Evolutionary conservation across 2,888 invertebrate species (phyloP).

Genomic region (Metopia argyrocephala): DNA sequence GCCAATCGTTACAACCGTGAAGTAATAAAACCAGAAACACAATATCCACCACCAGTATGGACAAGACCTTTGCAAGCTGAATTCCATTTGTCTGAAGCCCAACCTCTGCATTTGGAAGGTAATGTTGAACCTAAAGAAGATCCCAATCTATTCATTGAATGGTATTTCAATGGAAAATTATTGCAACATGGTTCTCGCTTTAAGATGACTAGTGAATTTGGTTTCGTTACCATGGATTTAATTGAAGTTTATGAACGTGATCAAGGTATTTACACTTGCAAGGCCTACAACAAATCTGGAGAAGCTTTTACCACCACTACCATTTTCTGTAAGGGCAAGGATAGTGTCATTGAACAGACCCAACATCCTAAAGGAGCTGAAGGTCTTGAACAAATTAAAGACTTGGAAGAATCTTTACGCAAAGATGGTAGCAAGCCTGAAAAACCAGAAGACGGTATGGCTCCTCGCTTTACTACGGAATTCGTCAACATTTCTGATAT

Average conservation of each 20-base stretch:
- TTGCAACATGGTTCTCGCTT: slow-evolving; percentile 93
- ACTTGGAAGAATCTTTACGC: slow-evolving; percentile 91
- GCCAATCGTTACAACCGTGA: slow-evolving; percentile 85
- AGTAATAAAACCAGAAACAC: slow-evolving; percentile 85
- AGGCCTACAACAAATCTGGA: slow-evolving; percentile 91
- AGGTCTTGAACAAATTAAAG: slow-evolving; percentile 93
- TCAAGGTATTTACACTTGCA: slow-evolving; percentile 95
- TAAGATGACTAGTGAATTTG: slow-evolving; percentile 96
- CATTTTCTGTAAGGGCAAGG: slow-evolving; percentile 89
- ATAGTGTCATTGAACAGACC: slow-evolving; percentile 90
- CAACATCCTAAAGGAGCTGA: slow-evolving; percentile 97
- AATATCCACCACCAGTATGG: slow-evolving; percentile 92
- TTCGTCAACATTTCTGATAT: slow-evolving; percentile 90
- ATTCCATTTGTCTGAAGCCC: slow-evolving; percentile 88
- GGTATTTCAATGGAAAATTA: slow-evolving; percentile 95
- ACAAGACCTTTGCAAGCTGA: slow-evolving; percentile 89
- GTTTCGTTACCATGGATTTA: slow-evolving; percentile 95
- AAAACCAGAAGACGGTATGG: slow-evolving; percentile 88
- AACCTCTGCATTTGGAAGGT: slow-evolving; percentile 94
- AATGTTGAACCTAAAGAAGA: slow-evolving; percentile 96
- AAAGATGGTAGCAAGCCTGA: slow-evolving; percentile 84
- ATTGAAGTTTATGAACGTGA: slow-evolving; percentile 95
- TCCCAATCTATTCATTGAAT: slow-evolving; percentile 93
- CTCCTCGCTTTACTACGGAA: slow-evolving; percentile 92
- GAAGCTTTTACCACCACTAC: slow-evolving; percentile 96